Percentiles rank a stretch among this genome's conserved stretches.
Conservation (phyloP, 2,113 vertebrate species). For the Corythaeola cristata region DNA sequence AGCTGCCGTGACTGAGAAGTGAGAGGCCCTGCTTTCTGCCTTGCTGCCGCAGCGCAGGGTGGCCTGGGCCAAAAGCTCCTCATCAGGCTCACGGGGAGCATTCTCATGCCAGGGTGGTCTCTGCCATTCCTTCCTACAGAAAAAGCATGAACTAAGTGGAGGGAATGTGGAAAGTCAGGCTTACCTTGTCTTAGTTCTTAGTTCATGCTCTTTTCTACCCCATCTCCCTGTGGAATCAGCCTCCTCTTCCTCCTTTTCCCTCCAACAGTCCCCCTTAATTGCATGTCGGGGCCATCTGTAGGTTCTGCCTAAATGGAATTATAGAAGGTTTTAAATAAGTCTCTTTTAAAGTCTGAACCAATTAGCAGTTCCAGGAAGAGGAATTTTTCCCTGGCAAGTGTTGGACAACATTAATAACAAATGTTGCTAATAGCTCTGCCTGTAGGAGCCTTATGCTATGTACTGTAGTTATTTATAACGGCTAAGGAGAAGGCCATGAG, state of each 20-base stretch:
- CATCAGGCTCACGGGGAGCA: rapidly evolving
- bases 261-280: background rate
- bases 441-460: rapidly evolving
- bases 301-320: background rate
- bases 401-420: background rate
- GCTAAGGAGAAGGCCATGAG: background rate
- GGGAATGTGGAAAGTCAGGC: background rate
- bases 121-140: background rate
- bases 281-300: background rate
- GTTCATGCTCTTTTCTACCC: background rate
- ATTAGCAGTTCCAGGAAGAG: background rate
- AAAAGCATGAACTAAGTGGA: background rate
- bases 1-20: rapidly evolving
- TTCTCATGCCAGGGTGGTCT: background rate
- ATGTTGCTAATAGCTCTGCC: background rate
- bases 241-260: background rate
- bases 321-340: background rate
- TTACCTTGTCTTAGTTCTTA: background rate
- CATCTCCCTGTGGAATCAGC: background rate
- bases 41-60: rapidly evolving
- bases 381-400: background rate
- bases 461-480: background rate
- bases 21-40: rapidly evolving
- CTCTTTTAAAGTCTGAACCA: background rate
- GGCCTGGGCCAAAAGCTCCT: background rate